Evolutionary conservation across 1,140 invertebrate species (phyloP).

Genomic region (Anoplolepis gracilipes): DNA sequence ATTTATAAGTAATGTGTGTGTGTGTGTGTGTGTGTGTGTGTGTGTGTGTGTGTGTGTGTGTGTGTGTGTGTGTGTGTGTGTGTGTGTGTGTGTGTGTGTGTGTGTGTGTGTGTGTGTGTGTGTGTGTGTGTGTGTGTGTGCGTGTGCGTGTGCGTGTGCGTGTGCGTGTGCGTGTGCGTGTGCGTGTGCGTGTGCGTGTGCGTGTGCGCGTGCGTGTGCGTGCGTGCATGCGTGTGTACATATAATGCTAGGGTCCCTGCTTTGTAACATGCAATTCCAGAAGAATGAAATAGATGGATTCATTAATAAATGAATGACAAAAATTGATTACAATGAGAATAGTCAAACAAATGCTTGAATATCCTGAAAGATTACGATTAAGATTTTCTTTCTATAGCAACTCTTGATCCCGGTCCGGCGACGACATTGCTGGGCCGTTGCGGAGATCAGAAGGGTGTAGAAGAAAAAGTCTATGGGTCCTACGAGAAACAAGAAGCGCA

Average conservation of each 20-base stretch:
- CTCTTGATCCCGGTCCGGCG: conserved; percentile 59
- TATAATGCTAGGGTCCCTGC: too few species aligned
- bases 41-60: too few species aligned
- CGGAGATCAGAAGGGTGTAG: conserved; percentile 71
- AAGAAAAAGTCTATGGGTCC: conserved; percentile 69
- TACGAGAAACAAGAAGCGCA: conserved; percentile 71
- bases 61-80: too few species aligned
- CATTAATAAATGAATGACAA: background rate
- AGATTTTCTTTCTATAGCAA: conserved; percentile 35
- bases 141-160: too few species aligned
- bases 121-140: too few species aligned
- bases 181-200: too few species aligned
- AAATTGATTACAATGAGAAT: background rate
- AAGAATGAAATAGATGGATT: background rate
- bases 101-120: too few species aligned
- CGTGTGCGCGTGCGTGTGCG: too few species aligned
- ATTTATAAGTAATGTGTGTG: background rate
- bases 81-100: too few species aligned
- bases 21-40: too few species aligned
- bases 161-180: too few species aligned
- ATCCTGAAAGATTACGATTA: background rate
- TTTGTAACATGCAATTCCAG: background rate
- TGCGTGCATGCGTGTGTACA: too few species aligned
- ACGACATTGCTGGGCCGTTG: conserved; percentile 76
- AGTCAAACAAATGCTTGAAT: background rate